Conservation (phyloP, 1,140 invertebrate genomes). For the Phortica variegata region DNA sequence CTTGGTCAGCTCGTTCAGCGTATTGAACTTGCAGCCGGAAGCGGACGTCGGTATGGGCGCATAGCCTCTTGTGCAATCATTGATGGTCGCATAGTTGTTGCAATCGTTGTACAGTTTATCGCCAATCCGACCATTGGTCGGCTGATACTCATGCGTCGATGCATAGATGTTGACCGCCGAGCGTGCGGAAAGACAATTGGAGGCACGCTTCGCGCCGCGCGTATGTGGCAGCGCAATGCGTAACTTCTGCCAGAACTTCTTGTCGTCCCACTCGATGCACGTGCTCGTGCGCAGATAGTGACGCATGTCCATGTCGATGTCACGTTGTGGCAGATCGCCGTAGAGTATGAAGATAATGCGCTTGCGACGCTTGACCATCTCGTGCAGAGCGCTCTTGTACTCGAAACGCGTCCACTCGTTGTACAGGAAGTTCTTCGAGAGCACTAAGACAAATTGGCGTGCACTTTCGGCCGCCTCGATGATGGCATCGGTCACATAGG, state of each 20-base stretch:
- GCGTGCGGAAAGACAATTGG: conserved; percentile 27
- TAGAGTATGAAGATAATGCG: conserved; percentile 83
- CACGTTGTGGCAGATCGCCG: conserved; percentile 78
- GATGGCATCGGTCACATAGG: conserved; percentile 84
- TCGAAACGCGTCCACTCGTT: conserved; percentile 94
- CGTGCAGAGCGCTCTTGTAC: conserved; percentile 88
- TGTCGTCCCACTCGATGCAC: conserved; percentile 88
- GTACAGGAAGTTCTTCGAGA: conserved; percentile 90
- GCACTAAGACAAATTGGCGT: conserved; percentile 82
- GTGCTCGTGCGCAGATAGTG: conserved; percentile 88
- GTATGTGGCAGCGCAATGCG: conserved; percentile 77
- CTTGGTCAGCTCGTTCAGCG: conserved; percentile 43
- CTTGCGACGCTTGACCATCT: conserved; percentile 79
- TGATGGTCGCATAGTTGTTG: conserved; percentile 54
- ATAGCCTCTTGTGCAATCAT: conserved; percentile 45
- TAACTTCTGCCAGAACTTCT: conserved; percentile 92
- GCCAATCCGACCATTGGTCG: conserved; percentile 19
- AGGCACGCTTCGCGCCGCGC: conserved; percentile 40
- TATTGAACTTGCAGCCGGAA: conserved; percentile 47
- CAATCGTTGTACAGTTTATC: conserved; percentile 43
- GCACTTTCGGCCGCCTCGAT: conserved; percentile 88
- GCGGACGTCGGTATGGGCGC: conserved; percentile 44
- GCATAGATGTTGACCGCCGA: conserved; percentile 66
- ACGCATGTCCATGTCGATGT: conserved; percentile 85
- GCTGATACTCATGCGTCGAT: conserved; percentile 54